Percentiles rank a stretch among this genome's conserved stretches.
These are phyloP conservation scores for Nibea coibor DNA, from an alignment of 2,113 vertebrate genomes.

Conservation along the genomic window DNA sequence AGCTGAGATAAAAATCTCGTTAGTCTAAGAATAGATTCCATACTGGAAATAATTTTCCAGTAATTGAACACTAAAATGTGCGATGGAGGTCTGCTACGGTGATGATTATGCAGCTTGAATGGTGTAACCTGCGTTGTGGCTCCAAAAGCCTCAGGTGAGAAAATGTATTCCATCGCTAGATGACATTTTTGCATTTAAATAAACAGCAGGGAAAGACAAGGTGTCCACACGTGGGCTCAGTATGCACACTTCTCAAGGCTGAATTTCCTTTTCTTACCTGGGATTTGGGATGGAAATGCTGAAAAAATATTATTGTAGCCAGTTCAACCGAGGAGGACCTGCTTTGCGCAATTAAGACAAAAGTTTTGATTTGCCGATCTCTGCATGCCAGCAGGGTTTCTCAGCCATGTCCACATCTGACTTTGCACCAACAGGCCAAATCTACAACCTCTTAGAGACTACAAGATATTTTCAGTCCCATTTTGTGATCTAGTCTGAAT, in stretches of 20 bases:
- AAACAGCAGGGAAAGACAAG: constrained; percentile 24
- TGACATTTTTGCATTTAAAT: constrained; percentile 16
- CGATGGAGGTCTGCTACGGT: not conserved
- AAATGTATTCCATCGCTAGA: not conserved
- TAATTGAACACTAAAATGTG: constrained; percentile 9
- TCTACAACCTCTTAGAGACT: constrained; percentile 26
- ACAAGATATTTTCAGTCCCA: constrained; percentile 22
- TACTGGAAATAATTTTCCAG: constrained; percentile 16
- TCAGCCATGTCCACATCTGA: constrained; percentile 55
- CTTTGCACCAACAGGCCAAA: constrained; percentile 27
- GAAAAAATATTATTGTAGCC: constrained; percentile 63
- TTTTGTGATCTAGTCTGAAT: constrained; percentile 54
- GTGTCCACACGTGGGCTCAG: constrained; percentile 17
- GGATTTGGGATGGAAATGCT: constrained; percentile 56
- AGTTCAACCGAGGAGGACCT: constrained; percentile 59
- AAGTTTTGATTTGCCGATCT: constrained; percentile 60
- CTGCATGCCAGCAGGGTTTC: constrained; percentile 46
- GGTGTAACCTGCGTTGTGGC: constrained; percentile 15
- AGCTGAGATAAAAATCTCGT: constrained; percentile 58
- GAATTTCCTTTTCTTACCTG: constrained; percentile 9
- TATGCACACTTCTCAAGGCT: not conserved
- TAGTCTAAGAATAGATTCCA: constrained; percentile 12
- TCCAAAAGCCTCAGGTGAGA: constrained; percentile 18
- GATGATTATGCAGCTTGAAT: not conserved
- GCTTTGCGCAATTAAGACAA: constrained; percentile 61